A percentile compares a stretch with the other conserved stretches of the same genome.
Evolutionary conservation across 2,797 vertebrate genomes (phyloP).

Genomic region (Graptemys geographica): DNA sequence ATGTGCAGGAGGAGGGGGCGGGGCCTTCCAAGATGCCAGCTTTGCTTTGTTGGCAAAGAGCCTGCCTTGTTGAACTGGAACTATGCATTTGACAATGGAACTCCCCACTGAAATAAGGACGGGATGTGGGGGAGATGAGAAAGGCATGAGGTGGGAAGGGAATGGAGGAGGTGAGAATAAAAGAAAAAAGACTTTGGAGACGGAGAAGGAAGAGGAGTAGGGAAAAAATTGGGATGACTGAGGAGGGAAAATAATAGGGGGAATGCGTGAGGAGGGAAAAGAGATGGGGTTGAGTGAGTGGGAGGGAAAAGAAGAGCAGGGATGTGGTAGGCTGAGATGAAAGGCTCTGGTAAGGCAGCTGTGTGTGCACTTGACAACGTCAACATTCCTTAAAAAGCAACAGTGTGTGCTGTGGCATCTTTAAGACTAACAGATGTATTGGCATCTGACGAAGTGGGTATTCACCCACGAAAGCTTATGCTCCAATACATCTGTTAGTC

Average conservation of each 20-base stretch:
- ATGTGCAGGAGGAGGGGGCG: slow-evolving; percentile 45
- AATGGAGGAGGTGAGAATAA: not conserved
- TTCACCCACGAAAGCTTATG: no score
- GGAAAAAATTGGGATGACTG: slow-evolving; percentile 52
- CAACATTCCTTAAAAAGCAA: not conserved
- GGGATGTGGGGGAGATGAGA: not conserved
- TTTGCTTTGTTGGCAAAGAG: slow-evolving; percentile 30
- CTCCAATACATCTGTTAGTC: no score
- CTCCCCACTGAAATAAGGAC: not conserved
- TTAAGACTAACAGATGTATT: no score
- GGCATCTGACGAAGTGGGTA: no score
- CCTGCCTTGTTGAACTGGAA: not conserved
- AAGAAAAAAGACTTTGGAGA: not conserved
- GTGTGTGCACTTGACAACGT: not conserved
- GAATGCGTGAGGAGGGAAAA: not conserved
- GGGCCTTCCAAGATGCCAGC: slow-evolving; percentile 58
- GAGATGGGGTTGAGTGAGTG: not conserved
- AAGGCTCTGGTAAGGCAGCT: not conserved
- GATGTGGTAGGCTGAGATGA: not conserved
- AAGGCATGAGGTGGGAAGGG: slow-evolving; percentile 42
- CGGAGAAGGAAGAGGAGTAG: not conserved
- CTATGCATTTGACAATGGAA: slow-evolving; percentile 17
- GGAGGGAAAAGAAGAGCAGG: not conserved
- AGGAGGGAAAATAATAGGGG: slow-evolving; percentile 7
- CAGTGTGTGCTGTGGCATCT: no score